These are phyloP conservation scores for Drosophila atripex DNA, from an alignment of 2,888 invertebrate genomes.

Conservation along the genomic window DNA sequence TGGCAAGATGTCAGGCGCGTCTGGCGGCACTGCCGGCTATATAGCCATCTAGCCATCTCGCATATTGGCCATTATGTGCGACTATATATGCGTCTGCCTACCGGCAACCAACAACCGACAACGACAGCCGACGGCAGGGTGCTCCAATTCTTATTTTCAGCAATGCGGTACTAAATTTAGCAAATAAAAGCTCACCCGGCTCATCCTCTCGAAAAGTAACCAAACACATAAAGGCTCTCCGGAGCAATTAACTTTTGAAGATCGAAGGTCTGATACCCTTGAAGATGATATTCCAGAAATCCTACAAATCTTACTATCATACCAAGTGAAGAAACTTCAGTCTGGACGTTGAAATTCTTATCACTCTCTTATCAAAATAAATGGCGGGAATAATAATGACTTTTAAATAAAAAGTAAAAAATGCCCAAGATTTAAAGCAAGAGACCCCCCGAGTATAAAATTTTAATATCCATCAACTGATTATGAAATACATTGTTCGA, in stretches of 20 bases:
- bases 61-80: conserved; percentile 15
- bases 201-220: conserved; percentile 6
- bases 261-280: conserved; percentile 15
- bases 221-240: neutral
- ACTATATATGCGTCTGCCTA: conserved; percentile 43
- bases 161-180: conserved; percentile 74
- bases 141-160: conserved; percentile 80
- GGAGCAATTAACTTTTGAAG: too few species aligned
- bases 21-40: conserved; percentile 6
- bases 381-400: neutral
- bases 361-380: neutral
- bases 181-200: conserved; percentile 52
- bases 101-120: conserved; percentile 48
- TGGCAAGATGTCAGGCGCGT: conserved; percentile 67
- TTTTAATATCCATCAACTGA: neutral
- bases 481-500: neutral
- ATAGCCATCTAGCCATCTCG: too few species aligned
- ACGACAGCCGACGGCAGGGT: conserved; percentile 60
- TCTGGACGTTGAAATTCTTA: neutral
- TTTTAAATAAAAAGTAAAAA: neutral
- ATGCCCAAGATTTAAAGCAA: neutral
- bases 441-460: too few species aligned
- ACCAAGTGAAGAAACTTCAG: too few species aligned
- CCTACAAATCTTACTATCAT: too few species aligned
- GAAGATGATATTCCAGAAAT: neutral